These are phyloP conservation scores for Danaus chrysippus DNA, from an alignment of 2,888 invertebrate genomes.

Conservation along the genomic window DNA sequence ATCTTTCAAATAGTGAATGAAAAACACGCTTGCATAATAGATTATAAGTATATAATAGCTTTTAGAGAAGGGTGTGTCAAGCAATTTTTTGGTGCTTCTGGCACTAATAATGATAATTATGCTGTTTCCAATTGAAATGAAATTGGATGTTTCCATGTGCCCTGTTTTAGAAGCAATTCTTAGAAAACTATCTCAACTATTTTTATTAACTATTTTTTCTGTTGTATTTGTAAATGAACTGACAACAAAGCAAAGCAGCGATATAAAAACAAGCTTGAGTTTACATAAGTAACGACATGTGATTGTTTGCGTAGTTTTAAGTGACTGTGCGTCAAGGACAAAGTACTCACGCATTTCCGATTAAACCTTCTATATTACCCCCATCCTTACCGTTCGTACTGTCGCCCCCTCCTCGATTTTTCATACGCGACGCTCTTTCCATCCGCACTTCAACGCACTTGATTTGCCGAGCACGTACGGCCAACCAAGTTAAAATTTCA, in stretches of 20 bases:
- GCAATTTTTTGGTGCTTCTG: background rate
- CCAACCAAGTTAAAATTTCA: slow-evolving; percentile 34
- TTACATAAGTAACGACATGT: slow-evolving; percentile 18
- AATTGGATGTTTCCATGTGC: background rate
- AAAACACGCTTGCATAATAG: slow-evolving; percentile 6
- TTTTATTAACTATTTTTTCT: too few species aligned
- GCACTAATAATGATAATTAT: background rate
- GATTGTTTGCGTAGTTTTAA: slow-evolving; percentile 27
- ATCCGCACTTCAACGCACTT: slow-evolving; percentile 74
- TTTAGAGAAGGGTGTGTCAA: background rate
- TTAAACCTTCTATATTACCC: slow-evolving; percentile 65
- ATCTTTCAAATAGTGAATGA: slow-evolving; percentile 20
- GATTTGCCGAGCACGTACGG: slow-evolving; percentile 74
- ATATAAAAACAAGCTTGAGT: background rate
- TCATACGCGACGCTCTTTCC: slow-evolving; percentile 65
- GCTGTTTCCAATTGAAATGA: background rate
- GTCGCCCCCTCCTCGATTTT: slow-evolving; percentile 74
- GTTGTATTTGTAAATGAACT: too few species aligned
- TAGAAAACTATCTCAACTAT: too few species aligned
- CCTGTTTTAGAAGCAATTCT: background rate
- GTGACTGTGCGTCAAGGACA: slow-evolving; percentile 31
- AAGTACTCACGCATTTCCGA: slow-evolving; percentile 57
- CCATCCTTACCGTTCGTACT: slow-evolving; percentile 59
- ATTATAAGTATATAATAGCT: background rate
- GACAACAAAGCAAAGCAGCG: too few species aligned